Evolutionary conservation across 2,888 invertebrate genomes (phyloP), one percentile per base, ranked within the genome.

Genomic region (Ecdyonurus torrentis): DNA sequence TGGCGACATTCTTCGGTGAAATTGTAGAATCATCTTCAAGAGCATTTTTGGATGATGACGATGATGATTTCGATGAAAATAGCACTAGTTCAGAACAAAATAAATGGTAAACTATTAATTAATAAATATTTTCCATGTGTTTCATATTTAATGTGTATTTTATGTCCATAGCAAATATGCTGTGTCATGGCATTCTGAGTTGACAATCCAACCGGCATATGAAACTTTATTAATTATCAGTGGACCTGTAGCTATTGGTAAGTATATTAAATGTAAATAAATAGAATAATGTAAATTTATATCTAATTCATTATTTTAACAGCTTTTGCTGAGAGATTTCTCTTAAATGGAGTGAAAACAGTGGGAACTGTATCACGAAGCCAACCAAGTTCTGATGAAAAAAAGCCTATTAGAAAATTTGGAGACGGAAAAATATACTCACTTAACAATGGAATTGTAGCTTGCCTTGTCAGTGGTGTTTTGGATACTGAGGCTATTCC

Each of bases 21-120:
- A 25, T 69, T 52, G 55, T 66, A 2, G 67, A 68, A 25, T 65
- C 66, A 37, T 63, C 67, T 23, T 68, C 69, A 15, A 63, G 68
- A 23, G 69, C 69, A 1, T 67, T 67, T 60, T 68, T 67, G 23
- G 68, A 68, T 62, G 69, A 67, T 25, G 68, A 69, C 19, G 68
- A 66, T 23, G 66, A 68, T 25, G 66, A 66, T 25, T 10, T 10
- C 37, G 37, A 37, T 37, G 37, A 37, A 37, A 37, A 37, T 37
- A 15, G n/a, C n/a, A n/a, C n/a, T n/a, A n/a, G n/a, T n/a, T n/a
- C n/a, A n/a, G n/a, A n/a, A n/a, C n/a, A n/a, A n/a, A 15, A 37
- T 37, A 37, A 5, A 37, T 37, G 37, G 37, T 37, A 37, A 37
- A 10, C n/a, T n/a, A n/a, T n/a, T n/a, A n/a, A n/a, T 10, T 37